Evolutionary conservation across 1,140 invertebrate species (phyloP), one percentile per base, ranked within the genome.

Genomic region (Leptinotarsa undecemlineata): DNA sequence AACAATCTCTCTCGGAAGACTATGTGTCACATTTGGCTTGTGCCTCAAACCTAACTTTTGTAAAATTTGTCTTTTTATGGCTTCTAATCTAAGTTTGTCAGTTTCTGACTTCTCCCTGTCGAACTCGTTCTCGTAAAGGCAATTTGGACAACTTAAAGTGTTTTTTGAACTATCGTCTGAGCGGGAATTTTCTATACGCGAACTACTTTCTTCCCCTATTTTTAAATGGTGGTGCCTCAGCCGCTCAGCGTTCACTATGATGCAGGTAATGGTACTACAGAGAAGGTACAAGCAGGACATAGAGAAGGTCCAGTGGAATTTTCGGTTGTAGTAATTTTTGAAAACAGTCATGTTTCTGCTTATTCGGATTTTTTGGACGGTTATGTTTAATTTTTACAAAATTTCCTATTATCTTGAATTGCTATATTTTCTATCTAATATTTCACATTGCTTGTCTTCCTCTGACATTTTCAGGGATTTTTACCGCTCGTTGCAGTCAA

Each of bases 1-100:
- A 14, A 93, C 90, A 47, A 93, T 85, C 71, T 93, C 90, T 72
- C 88, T 86, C 0, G 92, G 90, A 69, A 92, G 83, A 13, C 89
- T 89, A 64, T 88, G 85, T 6, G 91, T 92, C 20, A 94, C 89
- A 80, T 93, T 93, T 20, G 93, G 93, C 73, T 90, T 89, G 13
- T 85, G 84, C 60, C 87, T 88, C 19, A 94, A 86, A 5, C 92
- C 92, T 72, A 94, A 86, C 83, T 94, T 94, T 8, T 88, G 89
- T 15, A 94, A 85, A 75, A 94, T 94, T 84, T 94, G 92, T 64
- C 89, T 88, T 81, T 94, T 93, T 78, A 94, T 93, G 2, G 91
- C 91, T 81, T 94, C 92, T 42, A 94, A 85, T 66, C 92, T 87
- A 23, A 92, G 83, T 21, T 87, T 86, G 76, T 93, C 91, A 66